A percentile compares a stretch with the other conserved stretches of the same genome.
Evolutionary conservation across 2,888 invertebrate genomes (phyloP).

Genomic region (Caenorhabditis becei): DNA sequence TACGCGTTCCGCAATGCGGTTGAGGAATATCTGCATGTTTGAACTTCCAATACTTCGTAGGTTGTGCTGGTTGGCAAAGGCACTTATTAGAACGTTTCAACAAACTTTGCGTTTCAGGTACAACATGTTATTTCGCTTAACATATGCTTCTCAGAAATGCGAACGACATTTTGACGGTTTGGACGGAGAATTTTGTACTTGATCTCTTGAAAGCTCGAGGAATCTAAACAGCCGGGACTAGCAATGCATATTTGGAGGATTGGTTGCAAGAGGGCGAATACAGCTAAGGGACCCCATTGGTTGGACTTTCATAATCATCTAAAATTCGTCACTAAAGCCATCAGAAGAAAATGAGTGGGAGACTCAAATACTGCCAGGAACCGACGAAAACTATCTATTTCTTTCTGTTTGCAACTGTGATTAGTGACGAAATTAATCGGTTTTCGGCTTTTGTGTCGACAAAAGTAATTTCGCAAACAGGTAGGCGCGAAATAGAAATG

Average conservation of each 20-base stretch:
- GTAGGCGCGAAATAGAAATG: slow-evolving; percentile 40
- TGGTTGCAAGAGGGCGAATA: no score
- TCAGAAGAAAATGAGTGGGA: background rate
- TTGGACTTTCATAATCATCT: no score
- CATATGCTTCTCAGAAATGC: background rate
- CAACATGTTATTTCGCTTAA: background rate
- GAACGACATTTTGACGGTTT: background rate
- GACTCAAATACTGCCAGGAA: slow-evolving; percentile 23
- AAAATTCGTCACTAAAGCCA: no score
- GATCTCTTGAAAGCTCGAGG: no score
- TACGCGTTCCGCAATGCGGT: no score
- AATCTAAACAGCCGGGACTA: no score
- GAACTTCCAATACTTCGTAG: no score
- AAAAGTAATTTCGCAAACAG: slow-evolving; percentile 57
- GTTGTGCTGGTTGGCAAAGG: no score
- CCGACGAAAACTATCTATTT: slow-evolving; percentile 4
- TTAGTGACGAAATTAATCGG: slow-evolving; percentile 54
- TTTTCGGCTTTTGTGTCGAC: slow-evolving; percentile 29
- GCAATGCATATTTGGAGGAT: no score
- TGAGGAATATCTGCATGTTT: no score
- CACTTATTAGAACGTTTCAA: no score
- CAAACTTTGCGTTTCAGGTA: background rate
- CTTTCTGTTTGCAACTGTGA: slow-evolving; percentile 52
- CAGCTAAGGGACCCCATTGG: no score
- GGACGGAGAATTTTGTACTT: background rate